phyloP scores from a whole-genome alignment of 2,888 invertebrate genomes.

The Lampropteryx suffumata region DNA sequence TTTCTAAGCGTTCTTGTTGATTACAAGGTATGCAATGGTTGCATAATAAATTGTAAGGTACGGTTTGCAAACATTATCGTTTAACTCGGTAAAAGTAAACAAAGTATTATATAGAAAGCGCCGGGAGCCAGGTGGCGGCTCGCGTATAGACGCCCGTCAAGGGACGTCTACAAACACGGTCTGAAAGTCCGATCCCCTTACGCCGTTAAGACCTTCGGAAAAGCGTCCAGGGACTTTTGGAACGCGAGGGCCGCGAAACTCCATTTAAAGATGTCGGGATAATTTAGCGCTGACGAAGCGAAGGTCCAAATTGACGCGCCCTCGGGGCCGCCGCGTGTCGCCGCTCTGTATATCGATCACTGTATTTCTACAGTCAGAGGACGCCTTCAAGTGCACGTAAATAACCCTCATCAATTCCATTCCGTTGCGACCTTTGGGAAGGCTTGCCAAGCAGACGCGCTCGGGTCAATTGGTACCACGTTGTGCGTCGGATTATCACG shows the following conservation, averaged over 20 bases:
- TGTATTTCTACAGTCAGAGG: slow-evolving; percentile 50
- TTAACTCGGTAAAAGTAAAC: slow-evolving; percentile 22
- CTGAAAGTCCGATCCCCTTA: slow-evolving; percentile 55
- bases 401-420: slow-evolving; percentile 65
- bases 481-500: slow-evolving; percentile 47
- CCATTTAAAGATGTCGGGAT: slow-evolving; percentile 82
- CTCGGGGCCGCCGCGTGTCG: slow-evolving; percentile 61
- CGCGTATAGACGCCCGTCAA: slow-evolving; percentile 57
- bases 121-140: slow-evolving; percentile 63
- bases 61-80: slow-evolving; percentile 19
- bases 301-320: slow-evolving; percentile 76
- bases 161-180: slow-evolving; percentile 52
- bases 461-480: slow-evolving; percentile 40
- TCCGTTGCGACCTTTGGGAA: slow-evolving; percentile 49
- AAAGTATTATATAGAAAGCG: slow-evolving; percentile 36
- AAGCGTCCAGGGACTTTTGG: slow-evolving; percentile 59
- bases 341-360: slow-evolving; percentile 66
- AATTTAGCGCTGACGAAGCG: slow-evolving; percentile 80
- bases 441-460: slow-evolving; percentile 49
- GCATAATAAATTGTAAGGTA: background rate
- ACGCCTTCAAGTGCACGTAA: slow-evolving; percentile 61
- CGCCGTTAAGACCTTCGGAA: slow-evolving; percentile 50
- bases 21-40: no score
- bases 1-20: no score
- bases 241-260: slow-evolving; percentile 75